Percentiles rank a stretch among this genome's conserved stretches.
phyloP scores from a whole-genome alignment of 2,113 vertebrate genomes.

The Pelvicachromis taeniatus region DNA sequence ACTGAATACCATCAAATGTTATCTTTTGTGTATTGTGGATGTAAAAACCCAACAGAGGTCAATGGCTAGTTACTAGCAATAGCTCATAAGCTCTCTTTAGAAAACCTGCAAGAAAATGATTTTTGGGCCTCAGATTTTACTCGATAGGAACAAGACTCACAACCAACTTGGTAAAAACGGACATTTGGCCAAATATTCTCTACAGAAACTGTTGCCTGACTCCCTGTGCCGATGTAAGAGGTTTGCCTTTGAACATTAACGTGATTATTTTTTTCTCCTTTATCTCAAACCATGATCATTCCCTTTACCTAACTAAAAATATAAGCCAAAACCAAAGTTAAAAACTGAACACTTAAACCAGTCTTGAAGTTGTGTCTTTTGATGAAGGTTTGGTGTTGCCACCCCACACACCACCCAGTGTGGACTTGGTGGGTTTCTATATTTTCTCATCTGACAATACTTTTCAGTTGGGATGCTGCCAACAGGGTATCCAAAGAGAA shows the following conservation, averaged over 20 bases:
- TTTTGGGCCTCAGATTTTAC: background rate
- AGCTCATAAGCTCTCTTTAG: background rate
- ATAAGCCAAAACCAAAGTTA: background rate
- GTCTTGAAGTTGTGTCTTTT: background rate
- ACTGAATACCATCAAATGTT: background rate
- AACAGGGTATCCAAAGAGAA: background rate
- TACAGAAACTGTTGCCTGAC: background rate
- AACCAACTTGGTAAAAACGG: background rate
- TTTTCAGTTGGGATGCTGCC: background rate
- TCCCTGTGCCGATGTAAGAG: background rate
- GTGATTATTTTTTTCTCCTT: background rate
- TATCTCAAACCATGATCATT: background rate
- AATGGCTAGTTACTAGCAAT: background rate
- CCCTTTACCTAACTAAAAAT: background rate
- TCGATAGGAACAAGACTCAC: background rate
- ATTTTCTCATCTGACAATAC: background rate
- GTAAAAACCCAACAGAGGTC: background rate
- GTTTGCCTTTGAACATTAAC: background rate
- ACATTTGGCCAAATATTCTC: background rate
- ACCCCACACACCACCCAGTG: background rate
- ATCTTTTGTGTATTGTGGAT: background rate
- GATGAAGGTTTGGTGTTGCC: background rate
- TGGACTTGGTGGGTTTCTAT: background rate
- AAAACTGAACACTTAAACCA: background rate
- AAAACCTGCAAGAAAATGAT: background rate